Evolutionary conservation across 2,888 invertebrate species (phyloP), one percentile per base, ranked within the genome.

Genomic region (Cremastinae sp.): DNA sequence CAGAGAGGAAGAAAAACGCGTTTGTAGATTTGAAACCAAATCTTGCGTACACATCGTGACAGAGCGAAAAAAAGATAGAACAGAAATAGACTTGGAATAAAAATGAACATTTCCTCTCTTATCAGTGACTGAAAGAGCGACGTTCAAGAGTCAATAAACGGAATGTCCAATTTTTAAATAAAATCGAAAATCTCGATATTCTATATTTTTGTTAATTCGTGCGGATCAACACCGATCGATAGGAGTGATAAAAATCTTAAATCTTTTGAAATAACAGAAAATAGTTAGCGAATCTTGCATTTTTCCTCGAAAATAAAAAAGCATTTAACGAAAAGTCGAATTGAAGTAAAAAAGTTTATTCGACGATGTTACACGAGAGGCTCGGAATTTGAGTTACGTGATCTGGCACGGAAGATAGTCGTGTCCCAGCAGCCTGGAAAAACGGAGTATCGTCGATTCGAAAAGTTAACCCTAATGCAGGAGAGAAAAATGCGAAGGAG

Each of bases 391-490:
- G 22, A 43, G 39, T 72, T 64, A 72, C 62, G 75, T 66, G 58
- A 53, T 71, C 61, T 71, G 71, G 61, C 75, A 66, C 55, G 20
- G 58, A 28, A 4, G 49, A 64, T 47, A 20, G 49, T 28, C 28
- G 20, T 18, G 2, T 35, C 1, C 20, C 59, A 68, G 58, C 65
- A 45, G 35, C 47, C 53, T 45, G 5, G 10, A 47, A 20, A 16
- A 61, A 28, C 22, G 56, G 68, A 62, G 68, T 61, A 75, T 66
- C 66, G 62, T 62, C 62, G 56, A 68, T 47, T 75, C 68, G 45
- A 71, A 78, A 75, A 75, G 66, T 74, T 74, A 62, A 71, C 49
- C 68, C 28, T 59, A 45, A 35, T 22, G 28, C n/a, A n/a, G n/a
- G n/a, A n/a, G 45, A 64, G 35, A 28, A 37, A 65, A 55, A 45